Percentiles rank a stretch among this genome's conserved stretches.
Conservation (phyloP, 2,113 vertebrate genomes). For the Pteropus alecto region DNA sequence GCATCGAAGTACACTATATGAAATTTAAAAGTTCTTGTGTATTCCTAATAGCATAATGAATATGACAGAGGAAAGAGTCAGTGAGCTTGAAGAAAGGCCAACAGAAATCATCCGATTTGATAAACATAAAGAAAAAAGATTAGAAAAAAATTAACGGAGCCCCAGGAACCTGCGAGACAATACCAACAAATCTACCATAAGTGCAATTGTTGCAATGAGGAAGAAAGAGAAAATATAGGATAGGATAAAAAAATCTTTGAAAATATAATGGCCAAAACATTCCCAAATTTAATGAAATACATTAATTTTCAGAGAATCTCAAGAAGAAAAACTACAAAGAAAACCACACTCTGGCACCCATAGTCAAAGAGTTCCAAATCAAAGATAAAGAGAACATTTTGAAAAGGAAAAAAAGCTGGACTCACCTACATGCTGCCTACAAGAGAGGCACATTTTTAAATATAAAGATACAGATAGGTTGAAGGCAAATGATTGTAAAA, state of each 20-base stretch:
- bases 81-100: neutral
- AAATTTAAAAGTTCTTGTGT: neutral
- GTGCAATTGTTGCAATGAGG: accelerated
- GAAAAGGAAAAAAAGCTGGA: neutral
- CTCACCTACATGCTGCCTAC: neutral
- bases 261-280: neutral
- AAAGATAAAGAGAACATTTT: neutral
- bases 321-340: neutral
- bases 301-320: neutral
- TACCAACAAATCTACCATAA: neutral
- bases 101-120: neutral
- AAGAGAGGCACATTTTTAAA: neutral
- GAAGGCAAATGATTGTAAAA: neutral
- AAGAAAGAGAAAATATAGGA: neutral
- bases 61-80: neutral
- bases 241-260: neutral
- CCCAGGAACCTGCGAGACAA: neutral
- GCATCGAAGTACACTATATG: neutral
- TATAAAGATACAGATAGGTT: neutral
- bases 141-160: neutral
- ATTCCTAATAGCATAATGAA: neutral
- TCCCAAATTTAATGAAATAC: neutral
- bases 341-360: neutral
- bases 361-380: neutral
- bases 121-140: neutral